Percentiles rank a stretch among this genome's conserved stretches.
Conservation (phyloP, 2,113 vertebrate genomes). For the Platycercus adscitus region DNA sequence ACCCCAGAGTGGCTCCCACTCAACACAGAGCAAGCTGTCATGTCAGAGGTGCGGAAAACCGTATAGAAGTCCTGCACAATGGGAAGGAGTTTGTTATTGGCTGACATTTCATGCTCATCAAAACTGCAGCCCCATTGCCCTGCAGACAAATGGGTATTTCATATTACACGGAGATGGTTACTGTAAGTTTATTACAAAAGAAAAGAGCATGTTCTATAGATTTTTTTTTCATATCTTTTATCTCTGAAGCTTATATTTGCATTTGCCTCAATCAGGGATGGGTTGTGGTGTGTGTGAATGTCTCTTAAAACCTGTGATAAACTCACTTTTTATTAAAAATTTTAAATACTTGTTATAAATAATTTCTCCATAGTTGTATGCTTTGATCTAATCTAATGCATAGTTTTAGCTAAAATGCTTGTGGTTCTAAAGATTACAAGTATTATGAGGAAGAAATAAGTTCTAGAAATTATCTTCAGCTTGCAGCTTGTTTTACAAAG, state of each 20-base stretch:
- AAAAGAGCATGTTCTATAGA: background rate
- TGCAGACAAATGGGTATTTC: background rate
- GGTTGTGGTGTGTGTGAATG: background rate
- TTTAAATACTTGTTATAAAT: conserved; percentile 60
- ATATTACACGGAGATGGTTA: background rate
- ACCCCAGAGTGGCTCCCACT: background rate
- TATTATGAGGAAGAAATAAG: conserved; percentile 56
- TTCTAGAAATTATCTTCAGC: conserved; percentile 73
- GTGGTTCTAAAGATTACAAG: conserved; percentile 66
- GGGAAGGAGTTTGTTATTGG: background rate
- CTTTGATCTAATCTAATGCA: conserved; percentile 69
- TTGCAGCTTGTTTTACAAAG: conserved; percentile 73
- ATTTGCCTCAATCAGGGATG: conserved; percentile 44
- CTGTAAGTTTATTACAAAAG: background rate
- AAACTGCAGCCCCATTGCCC: background rate
- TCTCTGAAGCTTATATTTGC: conserved; percentile 48
- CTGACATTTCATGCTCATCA: background rate
- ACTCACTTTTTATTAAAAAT: conserved; percentile 67
- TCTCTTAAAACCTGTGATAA: conserved; percentile 42
- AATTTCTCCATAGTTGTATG: conserved; percentile 55
- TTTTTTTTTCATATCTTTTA: conserved; percentile 11
- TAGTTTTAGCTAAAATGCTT: conserved; percentile 64
- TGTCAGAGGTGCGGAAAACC: background rate
- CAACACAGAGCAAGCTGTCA: background rate
- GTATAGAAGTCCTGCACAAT: background rate